Base-by-base conservation (phyloP, 2,113 vertebrate species). In the Leptodactylus fuscus region DNA sequence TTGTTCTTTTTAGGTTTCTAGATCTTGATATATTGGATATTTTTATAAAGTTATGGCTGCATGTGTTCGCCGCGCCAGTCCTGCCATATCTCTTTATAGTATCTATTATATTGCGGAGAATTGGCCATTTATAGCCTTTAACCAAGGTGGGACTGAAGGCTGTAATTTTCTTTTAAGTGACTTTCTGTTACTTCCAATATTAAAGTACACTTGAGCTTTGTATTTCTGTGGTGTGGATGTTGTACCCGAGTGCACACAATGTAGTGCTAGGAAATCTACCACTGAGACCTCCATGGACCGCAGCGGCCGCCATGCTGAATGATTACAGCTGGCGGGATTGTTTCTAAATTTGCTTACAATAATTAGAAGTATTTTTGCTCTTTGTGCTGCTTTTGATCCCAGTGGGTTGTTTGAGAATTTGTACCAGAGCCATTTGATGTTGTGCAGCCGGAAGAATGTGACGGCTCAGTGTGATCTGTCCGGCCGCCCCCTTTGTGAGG, bases 331-430 rank as follows among this genome's bases (percentile, higher is more conserved):
- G 51, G 22, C 20, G 27, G 18, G 69, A 73, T 55, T 83, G 46
- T 58, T 51, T 71, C 69, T 83, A 73, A 73, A 58, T 83, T 75
- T 83, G 36, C 67, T 24, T 73, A 41, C 70, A 62, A 60, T 75
- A 83, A 83, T 73, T 83, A 58, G 69, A 48, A 83, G 70, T 75
- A 82, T 75, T 75, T 83, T 60, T 83, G 24, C 69, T 82, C 10
- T 34, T n/a, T 16, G 51, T 32, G 24, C 34, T 12, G 70, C 71
- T 32, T 75, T 48, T 83, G 51, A 83, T 83, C 82, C 81, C 82
- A 53, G 82, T 83, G 82, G 71, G 82, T 34, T 62, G 38, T 73
- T 75, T 9, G 34, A 48, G 70, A 83, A 62, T 83, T 41, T 82
- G 81, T 82, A 38, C 48, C 46, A 13, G 11, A 55, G 67, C 65